A percentile compares a stretch with the other conserved stretches of the same genome.
Evolutionary conservation across 2,797 vertebrate genomes (phyloP).

Genomic region (Rhinatrema bivittatum): DNA sequence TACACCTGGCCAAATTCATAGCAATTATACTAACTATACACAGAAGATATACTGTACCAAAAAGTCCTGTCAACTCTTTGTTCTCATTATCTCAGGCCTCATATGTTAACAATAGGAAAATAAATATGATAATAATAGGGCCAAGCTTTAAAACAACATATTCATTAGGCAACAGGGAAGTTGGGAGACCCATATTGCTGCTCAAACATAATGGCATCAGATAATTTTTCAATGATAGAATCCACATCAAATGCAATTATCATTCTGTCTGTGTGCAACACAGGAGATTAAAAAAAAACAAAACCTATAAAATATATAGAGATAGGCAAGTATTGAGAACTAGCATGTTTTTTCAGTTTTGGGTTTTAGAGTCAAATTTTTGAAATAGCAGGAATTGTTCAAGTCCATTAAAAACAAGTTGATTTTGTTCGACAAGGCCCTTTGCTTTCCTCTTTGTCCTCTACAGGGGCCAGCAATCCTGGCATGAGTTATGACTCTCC

Average conservation of each 20-base stretch:
- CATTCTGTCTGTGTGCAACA: too few relatives aligned
- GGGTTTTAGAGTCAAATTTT: slow-evolving; percentile 3
- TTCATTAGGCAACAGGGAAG: not conserved
- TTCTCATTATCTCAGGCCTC: slow-evolving; percentile 16
- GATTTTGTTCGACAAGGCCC: too few relatives aligned
- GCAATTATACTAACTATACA: slow-evolving; percentile 40
- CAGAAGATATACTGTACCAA: slow-evolving; percentile 29
- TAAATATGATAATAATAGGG: too few relatives aligned
- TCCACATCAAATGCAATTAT: not conserved
- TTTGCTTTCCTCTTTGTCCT: too few relatives aligned
- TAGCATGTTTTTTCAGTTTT: slow-evolving; percentile 14
- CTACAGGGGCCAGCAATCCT: slow-evolving; percentile 9
- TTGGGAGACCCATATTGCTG: slow-evolving; percentile 22
- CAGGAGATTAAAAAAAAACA: not conserved
- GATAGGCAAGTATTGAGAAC: not conserved
- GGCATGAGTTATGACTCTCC: slow-evolving; percentile 1
- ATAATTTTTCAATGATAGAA: slow-evolving; percentile 23
- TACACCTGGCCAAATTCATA: slow-evolving; percentile 54
- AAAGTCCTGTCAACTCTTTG: slow-evolving; percentile 33
- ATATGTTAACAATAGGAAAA: slow-evolving; percentile 25
- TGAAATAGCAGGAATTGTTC: slow-evolving; percentile 6
- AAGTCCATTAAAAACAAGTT: too few relatives aligned
- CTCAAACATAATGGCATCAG: slow-evolving; percentile 6
- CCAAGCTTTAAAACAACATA: too few relatives aligned
- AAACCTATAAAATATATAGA: not conserved